These are phyloP conservation scores for Buceros bicornis DNA, from an alignment of 2,797 vertebrate species.

Conservation along the genomic window DNA sequence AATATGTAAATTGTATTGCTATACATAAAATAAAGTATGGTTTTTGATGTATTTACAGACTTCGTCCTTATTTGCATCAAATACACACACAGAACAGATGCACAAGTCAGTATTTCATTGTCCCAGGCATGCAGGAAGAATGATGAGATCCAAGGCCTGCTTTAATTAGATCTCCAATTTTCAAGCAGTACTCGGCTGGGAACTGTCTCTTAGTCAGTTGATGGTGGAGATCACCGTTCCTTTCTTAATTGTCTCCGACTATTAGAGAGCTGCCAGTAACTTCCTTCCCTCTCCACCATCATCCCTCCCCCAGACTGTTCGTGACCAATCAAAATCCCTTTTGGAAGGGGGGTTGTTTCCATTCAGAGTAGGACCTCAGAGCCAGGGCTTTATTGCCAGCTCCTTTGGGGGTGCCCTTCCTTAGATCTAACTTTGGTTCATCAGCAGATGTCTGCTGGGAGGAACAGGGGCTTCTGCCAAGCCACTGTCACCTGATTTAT, in stretches of 20 bases:
- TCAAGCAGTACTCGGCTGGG: constrained; percentile 31
- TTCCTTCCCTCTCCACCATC: neutral
- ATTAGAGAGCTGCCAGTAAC: neutral
- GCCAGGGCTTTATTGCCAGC: neutral
- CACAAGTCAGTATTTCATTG: constrained; percentile 47
- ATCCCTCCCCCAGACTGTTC: neutral
- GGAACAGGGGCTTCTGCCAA: neutral
- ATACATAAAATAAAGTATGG: constrained; percentile 99
- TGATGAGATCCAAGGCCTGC: constrained; percentile 45
- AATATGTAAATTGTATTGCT: constrained; percentile 99
- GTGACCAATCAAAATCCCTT: neutral
- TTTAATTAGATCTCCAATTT: constrained; percentile 59
- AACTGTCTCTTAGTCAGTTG: neutral
- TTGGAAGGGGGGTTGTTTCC: neutral
- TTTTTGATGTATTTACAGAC: constrained; percentile 93
- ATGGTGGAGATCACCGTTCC: neutral
- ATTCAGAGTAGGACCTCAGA: neutral
- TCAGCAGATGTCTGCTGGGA: neutral
- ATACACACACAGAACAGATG: constrained; percentile 32
- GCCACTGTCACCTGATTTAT: accelerated
- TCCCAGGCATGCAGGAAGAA: constrained; percentile 31
- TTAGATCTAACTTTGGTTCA: neutral
- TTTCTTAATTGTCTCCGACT: neutral
- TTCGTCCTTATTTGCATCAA: constrained; percentile 57
- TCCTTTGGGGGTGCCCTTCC: neutral